Evolutionary conservation across 2,113 vertebrate genomes (phyloP), one percentile per base, ranked within the genome.

Genomic region (Lamprotornis superbus): DNA sequence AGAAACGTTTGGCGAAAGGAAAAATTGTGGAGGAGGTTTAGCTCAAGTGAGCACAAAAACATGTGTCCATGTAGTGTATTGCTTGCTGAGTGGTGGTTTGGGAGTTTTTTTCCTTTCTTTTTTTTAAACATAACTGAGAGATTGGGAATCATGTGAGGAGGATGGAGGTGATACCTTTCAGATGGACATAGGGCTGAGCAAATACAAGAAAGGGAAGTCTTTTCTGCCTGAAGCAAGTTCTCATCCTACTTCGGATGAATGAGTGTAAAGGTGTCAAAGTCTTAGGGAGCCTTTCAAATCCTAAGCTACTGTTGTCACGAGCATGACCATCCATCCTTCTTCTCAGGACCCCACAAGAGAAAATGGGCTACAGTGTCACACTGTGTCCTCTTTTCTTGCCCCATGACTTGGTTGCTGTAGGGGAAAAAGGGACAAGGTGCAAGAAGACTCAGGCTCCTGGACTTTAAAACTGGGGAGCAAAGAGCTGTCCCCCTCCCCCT

Each of bases 1-100:
- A 97, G 96, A 97, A 97, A 96, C 93, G 76, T 47, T 96, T 97
- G 95, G 95, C 91, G 25, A 75, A 92, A 96, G 90, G 82, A 70
- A 73, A 94, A 71, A 70, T 87, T 95, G 77, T 96, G 96, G 95
- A 96, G 89, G 95, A 97, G 92, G 90, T 63, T 90, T 92, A 93
- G 64, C 83, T 96, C 77, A 87, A 97, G 67, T 83, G 83, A 96
- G 73, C 91, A 90, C 83, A 96, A 97, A 97, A 97, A 91, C 95
- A 96, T 93, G 92, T 94, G 93, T 96, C 90, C 61, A 5, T 28
- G 50, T 47, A 93, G 92, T 78, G 20, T 83, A 12, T 52, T 56
- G 60, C 64, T 83, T 68, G 61, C 78, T 52, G 74, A 85, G 87
- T 46, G 50, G 67, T 88, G 68, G 33, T 76, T 93, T 2, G 5